Evolutionary conservation across 2,888 invertebrate species (phyloP).

Genomic region (Pseudococcus jackbeardsleyi): DNA sequence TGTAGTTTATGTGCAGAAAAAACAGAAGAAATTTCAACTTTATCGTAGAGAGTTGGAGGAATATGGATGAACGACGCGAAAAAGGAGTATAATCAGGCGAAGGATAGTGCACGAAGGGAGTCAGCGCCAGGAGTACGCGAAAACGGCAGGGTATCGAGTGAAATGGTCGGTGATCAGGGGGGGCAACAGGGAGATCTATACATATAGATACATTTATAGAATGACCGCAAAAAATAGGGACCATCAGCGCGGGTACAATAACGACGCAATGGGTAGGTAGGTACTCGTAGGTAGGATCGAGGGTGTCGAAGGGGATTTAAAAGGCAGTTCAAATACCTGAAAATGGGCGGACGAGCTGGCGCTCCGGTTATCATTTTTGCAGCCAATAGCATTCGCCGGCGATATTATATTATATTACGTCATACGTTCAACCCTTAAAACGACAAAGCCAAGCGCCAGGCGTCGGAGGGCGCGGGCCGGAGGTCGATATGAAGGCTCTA

Average conservation of each 20-base stretch:
- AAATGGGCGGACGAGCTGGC: conserved; percentile 61
- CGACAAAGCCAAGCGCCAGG: conserved; percentile 16
- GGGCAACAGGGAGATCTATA: not conserved
- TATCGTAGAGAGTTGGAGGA: not conserved
- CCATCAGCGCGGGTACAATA: not conserved
- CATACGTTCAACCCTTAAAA: conserved; percentile 65
- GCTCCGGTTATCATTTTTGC: conserved; percentile 65
- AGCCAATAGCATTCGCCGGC: conserved; percentile 52
- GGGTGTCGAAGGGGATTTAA: conserved; percentile 40
- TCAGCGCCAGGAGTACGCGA: not conserved
- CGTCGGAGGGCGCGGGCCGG: not conserved
- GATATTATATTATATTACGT: conserved; percentile 66
- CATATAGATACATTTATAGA: conserved; percentile 45
- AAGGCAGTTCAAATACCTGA: conserved; percentile 61
- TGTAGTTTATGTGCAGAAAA: not conserved
- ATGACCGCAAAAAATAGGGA: conserved; percentile 49
- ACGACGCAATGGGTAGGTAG: not conserved
- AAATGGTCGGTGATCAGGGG: not conserved
- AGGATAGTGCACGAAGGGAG: not conserved
- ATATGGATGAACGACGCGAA: conserved; percentile 25
- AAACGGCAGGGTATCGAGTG: not conserved
- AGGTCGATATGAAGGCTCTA: conserved; percentile 65
- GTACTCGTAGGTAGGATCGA: conserved; percentile 10
- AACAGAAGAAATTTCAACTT: conserved; percentile 12
- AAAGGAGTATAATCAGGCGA: conserved; percentile 16